Percentiles rank a stretch among this genome's conserved stretches.
Conservation (phyloP, 2,113 vertebrate species). For the Calidris pugnax region DNA sequence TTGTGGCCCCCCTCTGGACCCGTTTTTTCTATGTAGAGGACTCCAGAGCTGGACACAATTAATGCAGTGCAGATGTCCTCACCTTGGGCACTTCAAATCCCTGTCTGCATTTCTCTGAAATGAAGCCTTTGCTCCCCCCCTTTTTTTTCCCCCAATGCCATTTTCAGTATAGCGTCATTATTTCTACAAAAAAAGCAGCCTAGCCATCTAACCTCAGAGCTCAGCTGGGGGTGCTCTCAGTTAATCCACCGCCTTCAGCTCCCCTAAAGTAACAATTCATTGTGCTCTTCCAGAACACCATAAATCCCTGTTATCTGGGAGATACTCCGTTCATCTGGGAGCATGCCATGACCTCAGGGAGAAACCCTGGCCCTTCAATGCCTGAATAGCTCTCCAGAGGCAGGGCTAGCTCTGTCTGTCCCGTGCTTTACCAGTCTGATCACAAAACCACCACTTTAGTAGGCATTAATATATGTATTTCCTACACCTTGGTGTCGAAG, state of each 20-base stretch:
- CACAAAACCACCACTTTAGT: not conserved
- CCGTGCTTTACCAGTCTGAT: not conserved
- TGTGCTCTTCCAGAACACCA: not conserved
- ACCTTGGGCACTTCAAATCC: not conserved
- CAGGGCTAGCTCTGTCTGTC: not conserved
- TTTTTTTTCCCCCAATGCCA: not conserved
- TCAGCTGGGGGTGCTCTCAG: not conserved
- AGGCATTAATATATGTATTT: not conserved
- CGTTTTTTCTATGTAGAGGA: too few species aligned
- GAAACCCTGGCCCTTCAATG: not conserved
- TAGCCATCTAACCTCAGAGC: not conserved
- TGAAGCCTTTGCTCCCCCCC: not conserved
- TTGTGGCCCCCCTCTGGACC: too few species aligned
- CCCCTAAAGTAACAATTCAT: not conserved
- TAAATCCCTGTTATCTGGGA: not conserved
- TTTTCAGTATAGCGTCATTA: not conserved
- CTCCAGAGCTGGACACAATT: too few species aligned
- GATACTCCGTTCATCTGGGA: not conserved
- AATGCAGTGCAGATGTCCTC: not conserved
- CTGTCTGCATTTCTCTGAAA: not conserved
- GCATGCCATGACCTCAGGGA: not conserved
- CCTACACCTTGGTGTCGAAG: not conserved
- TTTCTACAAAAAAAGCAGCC: not conserved
- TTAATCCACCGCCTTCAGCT: not conserved
- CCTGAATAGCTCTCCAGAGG: not conserved